Evolutionary conservation across 2,888 invertebrate species (phyloP), one percentile per base, ranked within the genome.

Genomic region (Melanargia galathea): DNA sequence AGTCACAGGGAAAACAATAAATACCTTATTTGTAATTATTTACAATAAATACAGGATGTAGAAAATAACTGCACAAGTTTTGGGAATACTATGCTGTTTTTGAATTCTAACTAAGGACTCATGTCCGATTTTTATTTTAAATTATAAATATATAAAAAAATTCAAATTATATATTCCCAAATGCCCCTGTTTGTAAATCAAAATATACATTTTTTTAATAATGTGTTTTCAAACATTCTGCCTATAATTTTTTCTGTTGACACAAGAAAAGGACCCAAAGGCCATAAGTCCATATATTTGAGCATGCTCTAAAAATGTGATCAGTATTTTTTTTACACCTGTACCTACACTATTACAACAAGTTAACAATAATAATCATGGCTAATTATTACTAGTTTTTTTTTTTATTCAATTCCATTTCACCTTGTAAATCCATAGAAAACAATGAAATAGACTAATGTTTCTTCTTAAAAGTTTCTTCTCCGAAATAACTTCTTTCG

Each of bases 371-470:
- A 30, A 52, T 13, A 1, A n/a, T n/a, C 8, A 10, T 18, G 55
- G 64, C 66, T 66, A 66, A 56, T 24, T 46, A 58, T 66, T 62
- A 56, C 35, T 51, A 43, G 18, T 8, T 60, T 69, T 74, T 68
- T 8, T 60, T 69, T 74, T 68, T 73, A 64, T 68, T 83, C 76
- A 90, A 76, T 89, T 85, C 24, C 81, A 72, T 76, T 90, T 90
- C 63, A 84, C 73, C 76, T 90, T 90, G 71, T 81, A 84, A 71
- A 83, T 85, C 84, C 87, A 86, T 68, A 90, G 72, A 59, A 90
- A 78, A 74, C 84, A 87, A 60, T 87, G 71, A 63, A 85, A 80
- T 54, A 87, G 75, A 70, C 80, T 84, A 58, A 84, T 74, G 68
- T 86, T 84, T 70, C 81, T 82, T 73, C 78, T 83, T 64, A 88